These are phyloP conservation scores for Scolopax bukidnonensis DNA, from an alignment of 2,797 vertebrate species.

Conservation along the genomic window DNA sequence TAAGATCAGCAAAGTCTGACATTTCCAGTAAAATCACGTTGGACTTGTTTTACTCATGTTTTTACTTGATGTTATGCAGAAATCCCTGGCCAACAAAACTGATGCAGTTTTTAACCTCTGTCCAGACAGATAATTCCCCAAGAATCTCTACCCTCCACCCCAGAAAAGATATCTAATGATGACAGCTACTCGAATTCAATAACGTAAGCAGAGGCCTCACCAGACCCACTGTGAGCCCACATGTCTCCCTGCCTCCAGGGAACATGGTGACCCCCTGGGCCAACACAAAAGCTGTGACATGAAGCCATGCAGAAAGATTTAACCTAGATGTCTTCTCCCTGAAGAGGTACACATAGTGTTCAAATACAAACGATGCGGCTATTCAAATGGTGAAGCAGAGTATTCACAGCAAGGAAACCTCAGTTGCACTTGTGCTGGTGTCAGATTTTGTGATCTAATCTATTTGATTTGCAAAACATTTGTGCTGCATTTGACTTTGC, in stretches of 20 bases:
- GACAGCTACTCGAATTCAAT: not conserved
- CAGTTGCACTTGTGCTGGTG: not conserved
- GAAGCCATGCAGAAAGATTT: not conserved
- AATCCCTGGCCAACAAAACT: not conserved
- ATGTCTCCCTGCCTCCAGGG: not conserved
- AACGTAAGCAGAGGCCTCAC: not conserved
- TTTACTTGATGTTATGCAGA: not conserved
- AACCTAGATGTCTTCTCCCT: not conserved
- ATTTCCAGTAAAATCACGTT: slow-evolving; percentile 25
- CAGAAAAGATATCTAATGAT: not conserved
- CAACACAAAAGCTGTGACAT: not conserved
- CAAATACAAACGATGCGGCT: not conserved
- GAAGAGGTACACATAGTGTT: not conserved
- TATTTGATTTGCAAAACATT: fast-evolving
- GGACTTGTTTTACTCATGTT: not conserved
- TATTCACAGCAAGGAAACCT: not conserved
- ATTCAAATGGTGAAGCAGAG: not conserved
- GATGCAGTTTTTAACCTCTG: not conserved
- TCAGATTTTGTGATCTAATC: not conserved
- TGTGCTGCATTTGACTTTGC: not conserved
- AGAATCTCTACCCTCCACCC: not conserved
- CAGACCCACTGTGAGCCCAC: not conserved
- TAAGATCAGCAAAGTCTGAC: slow-evolving; percentile 7
- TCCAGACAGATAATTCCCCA: not conserved
- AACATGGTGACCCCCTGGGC: not conserved